Percentiles rank a stretch among this genome's conserved stretches.
Evolutionary conservation across 2,797 vertebrate species (phyloP).

Genomic region (Diglossa cyanea): DNA sequence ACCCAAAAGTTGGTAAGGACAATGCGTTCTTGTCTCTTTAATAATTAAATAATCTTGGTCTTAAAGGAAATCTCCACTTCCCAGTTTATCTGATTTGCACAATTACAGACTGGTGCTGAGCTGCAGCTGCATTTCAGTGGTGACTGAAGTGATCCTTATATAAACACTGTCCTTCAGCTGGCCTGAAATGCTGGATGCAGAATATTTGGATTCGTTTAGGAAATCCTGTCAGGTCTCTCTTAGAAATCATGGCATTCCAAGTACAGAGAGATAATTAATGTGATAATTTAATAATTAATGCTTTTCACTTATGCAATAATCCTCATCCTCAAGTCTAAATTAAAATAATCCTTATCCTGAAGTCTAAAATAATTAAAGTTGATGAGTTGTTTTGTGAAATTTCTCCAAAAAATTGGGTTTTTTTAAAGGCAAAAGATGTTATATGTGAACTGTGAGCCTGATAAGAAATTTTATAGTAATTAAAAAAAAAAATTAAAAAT

Average conservation of each 20-base stretch:
- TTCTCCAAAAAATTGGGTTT: neutral
- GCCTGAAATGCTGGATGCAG: neutral
- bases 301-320: neutral
- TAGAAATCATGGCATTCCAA: neutral
- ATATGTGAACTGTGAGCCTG: neutral
- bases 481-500: neutral
- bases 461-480: neutral
- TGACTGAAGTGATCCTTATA: neutral
- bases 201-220: neutral
- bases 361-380: neutral
- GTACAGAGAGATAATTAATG: neutral
- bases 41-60: constrained; percentile 25
- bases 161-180: neutral
- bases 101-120: neutral
- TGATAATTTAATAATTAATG: neutral
- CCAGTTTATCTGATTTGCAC: constrained; percentile 8
- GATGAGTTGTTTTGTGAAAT: neutral
- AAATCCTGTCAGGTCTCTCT: neutral
- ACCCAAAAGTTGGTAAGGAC: neutral
- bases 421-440: neutral
- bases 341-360: neutral
- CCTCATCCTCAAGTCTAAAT: neutral
- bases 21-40: neutral
- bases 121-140: neutral
- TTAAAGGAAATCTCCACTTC: neutral